Evolutionary conservation across 1,140 invertebrate genomes (phyloP).

Genomic region (Meloidogyne chitwoodi): DNA sequence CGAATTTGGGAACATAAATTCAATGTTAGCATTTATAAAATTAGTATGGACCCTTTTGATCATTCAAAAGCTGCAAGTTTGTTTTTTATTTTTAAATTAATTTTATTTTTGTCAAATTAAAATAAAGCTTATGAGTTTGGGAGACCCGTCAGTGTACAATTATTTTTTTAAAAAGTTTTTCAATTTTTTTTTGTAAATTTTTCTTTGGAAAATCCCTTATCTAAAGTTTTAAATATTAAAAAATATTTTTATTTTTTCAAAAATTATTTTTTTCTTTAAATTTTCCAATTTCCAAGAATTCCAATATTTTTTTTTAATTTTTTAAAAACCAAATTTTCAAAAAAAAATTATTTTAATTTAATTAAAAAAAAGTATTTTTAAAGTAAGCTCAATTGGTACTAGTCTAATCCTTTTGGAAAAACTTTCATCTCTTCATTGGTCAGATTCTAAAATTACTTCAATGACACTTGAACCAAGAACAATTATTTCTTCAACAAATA

Average conservation of each 20-base stretch:
- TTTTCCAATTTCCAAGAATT: too few species aligned
- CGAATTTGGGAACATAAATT: conserved; percentile 32
- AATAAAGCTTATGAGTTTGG: too few species aligned
- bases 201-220: too few species aligned
- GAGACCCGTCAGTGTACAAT: too few species aligned
- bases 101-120: not conserved
- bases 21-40: conserved; percentile 28
- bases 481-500: not conserved
- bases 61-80: conserved; percentile 24
- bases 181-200: not conserved
- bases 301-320: not conserved
- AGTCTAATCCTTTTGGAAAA: conserved; percentile 12
- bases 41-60: conserved; percentile 36
- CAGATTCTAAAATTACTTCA: conserved; percentile 19
- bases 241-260: too few species aligned
- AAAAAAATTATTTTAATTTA: not conserved
- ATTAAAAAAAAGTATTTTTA: not conserved
- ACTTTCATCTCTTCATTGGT: conserved; percentile 12
- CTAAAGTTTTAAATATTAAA: too few species aligned
- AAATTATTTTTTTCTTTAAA: too few species aligned
- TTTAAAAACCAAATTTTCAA: not conserved
- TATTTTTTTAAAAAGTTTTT: too few species aligned
- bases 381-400: conserved; percentile 22
- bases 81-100: conserved; percentile 1
- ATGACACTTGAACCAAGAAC: conserved; percentile 26